Evolutionary conservation across 2,888 invertebrate species (phyloP).

Genomic region (Plusia festucae): DNA sequence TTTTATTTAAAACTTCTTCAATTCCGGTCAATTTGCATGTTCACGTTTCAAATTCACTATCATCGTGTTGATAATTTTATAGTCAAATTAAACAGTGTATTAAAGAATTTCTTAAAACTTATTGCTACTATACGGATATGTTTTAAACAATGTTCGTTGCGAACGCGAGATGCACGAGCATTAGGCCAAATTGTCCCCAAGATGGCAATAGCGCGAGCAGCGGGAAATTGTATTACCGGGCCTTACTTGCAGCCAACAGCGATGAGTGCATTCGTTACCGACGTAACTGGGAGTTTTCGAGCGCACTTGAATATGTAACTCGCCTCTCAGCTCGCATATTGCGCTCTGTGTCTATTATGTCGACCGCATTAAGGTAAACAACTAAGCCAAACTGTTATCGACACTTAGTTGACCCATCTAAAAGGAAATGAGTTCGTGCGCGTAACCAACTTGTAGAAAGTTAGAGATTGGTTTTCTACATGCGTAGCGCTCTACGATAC

Average conservation of each 20-base stretch:
- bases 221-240: slow-evolving; percentile 85
- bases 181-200: slow-evolving; percentile 85
- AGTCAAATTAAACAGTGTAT: slow-evolving; percentile 30
- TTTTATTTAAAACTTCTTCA: slow-evolving; percentile 32
- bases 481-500: slow-evolving; percentile 50
- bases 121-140: slow-evolving; percentile 61
- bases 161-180: slow-evolving; percentile 73
- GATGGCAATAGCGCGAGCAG: slow-evolving; percentile 79
- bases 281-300: slow-evolving; percentile 73
- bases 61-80: slow-evolving; percentile 10
- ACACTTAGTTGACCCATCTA: slow-evolving; percentile 51
- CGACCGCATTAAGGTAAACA: slow-evolving; percentile 29
- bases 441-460: slow-evolving; percentile 43
- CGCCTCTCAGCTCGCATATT: slow-evolving; percentile 48
- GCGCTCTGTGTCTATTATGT: slow-evolving; percentile 25
- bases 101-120: slow-evolving; percentile 55
- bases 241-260: slow-evolving; percentile 72
- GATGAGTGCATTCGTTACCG: slow-evolving; percentile 84
- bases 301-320: slow-evolving; percentile 70
- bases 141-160: slow-evolving; percentile 75
- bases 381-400: slow-evolving; percentile 46
- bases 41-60: slow-evolving; percentile 20
- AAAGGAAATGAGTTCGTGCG: slow-evolving; percentile 45
- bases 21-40: slow-evolving; percentile 49
- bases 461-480: slow-evolving; percentile 50